Base-by-base conservation (phyloP, 2,797 vertebrate genomes). In the Furcifer pardalis region DNA sequence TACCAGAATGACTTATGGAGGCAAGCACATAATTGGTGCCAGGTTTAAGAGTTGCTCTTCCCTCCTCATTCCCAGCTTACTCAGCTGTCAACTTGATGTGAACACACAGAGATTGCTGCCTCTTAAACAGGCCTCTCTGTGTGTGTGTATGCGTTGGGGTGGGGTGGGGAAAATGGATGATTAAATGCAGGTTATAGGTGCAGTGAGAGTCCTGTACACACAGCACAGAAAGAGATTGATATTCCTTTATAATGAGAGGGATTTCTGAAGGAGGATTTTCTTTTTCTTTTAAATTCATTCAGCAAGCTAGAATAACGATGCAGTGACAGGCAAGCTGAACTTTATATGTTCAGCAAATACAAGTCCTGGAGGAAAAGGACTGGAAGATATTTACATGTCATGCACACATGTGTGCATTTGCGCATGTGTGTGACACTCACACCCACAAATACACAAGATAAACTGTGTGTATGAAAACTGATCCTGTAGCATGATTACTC, bases 401-500 rank as follows among this genome's bases (percentile, higher is more conserved):
- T n/a, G n/a, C n/a, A n/a, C n/a, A 32, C n/a, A 7, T 63, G 62
- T 56, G 52, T 56, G 52, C 37, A 7, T 40, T 15, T 89, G 89
- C 94, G 89, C 17, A 19, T 56, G 52, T 13, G 12, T 56, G 52
- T 56, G 52, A 49, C 13, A 49, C 46, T 8, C 46, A 49, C 46
- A 49, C 46, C n/a, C n/a, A n/a, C n/a, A n/a, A n/a, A 49, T 49
- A 8, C 13, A 49, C 4, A 49, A 49, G 7, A 12, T 49, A 49
- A 10, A 23, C 7, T 42, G 68, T 37, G n/a, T 35, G 68, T 89
- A 89, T 95, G 89, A 25, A 79, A 92, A 82, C 30, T 2, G 84
- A n/a, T 87, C 62, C 89, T 90, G 89, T 86, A 91, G 86, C 76
- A 84, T 93, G 91, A 93, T 94, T 94, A 90, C 90, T 88, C 92